These are phyloP conservation scores for Mizuhopecten yessoensis DNA, from an alignment of 1,140 invertebrate species.

Conservation along the genomic window DNA sequence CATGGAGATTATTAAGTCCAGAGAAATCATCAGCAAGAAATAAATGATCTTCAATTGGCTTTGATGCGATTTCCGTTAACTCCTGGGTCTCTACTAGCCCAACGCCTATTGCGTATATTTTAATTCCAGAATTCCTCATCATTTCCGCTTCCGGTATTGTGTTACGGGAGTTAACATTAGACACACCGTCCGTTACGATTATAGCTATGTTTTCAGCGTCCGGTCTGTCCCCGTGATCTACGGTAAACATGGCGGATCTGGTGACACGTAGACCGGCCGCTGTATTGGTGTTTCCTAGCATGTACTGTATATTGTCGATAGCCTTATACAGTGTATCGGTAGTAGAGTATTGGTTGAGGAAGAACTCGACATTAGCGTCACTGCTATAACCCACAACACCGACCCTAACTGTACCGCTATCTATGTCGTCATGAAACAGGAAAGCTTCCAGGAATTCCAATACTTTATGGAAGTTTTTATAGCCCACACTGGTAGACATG, in stretches of 20 bases:
- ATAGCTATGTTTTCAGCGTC: constrained; percentile 68
- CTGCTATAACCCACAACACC: constrained; percentile 73
- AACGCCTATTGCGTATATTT: constrained; percentile 72
- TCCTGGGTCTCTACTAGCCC: constrained; percentile 67
- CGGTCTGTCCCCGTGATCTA: constrained; percentile 65
- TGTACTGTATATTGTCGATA: constrained; percentile 66
- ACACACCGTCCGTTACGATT: constrained; percentile 71
- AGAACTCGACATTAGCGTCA: constrained; percentile 62
- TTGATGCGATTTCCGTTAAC: constrained; percentile 65
- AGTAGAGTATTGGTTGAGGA: constrained; percentile 60
- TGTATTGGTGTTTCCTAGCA: constrained; percentile 68
- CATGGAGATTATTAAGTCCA: constrained; percentile 61
- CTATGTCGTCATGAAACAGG: constrained; percentile 69
- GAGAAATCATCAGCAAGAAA: constrained; percentile 65
- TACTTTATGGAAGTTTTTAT: constrained; percentile 72
- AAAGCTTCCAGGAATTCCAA: constrained; percentile 75
- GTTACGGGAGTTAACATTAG: constrained; percentile 69
- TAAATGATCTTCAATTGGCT: constrained; percentile 60
- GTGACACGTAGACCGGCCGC: constrained; percentile 62
- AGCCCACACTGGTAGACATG: constrained; percentile 73
- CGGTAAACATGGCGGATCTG: constrained; percentile 60
- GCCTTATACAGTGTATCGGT: constrained; percentile 60
- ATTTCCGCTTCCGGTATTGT: constrained; percentile 70
- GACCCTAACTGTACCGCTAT: constrained; percentile 72
- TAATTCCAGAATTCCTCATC: constrained; percentile 59